Evolutionary conservation across 1,140 invertebrate species (phyloP), one percentile per base, ranked within the genome.

Genomic region (Panagrolaimus sp.): DNA sequence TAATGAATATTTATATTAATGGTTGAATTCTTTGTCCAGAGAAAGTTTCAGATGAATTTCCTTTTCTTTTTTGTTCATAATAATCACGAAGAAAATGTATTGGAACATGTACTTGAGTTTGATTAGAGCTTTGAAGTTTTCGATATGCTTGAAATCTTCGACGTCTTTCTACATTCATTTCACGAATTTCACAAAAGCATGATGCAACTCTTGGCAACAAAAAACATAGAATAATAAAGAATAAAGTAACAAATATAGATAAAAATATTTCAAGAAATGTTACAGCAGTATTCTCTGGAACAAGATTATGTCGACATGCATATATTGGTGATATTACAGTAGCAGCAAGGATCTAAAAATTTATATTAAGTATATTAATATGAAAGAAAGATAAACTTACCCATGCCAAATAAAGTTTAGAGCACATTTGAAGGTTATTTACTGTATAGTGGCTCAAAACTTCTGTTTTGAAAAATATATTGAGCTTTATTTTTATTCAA

Each of bases 51-150:
- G 31, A 38, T 38, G 31, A 38, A 38, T 38, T 38, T 38, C 31
- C 31, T 4, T 38, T 38, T 38, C 31, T 2, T 38, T 38, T 38
- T 38, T 38, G 31, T 2, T 7, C 2, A 27, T 57, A 57, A 27
- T 57, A 57, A 27, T 57, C 20, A 20, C 51, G 51, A n/a, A 57
- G 51, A 27, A 57, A 57, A 27, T 57, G 51, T 2, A 57, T 11
- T 20, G 51, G 51, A 20, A 57, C 51, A 25, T 57, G 51, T 1
- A 57, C 51, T 16, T 57, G 51, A 27, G 27, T 20, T 25, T 57
- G 13, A 20, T 57, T 57, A 11, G 11, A 25, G 9, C 27, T 16
- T 20, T 57, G 51, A 57, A 57, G 13, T 8, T 57, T 57, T 25
- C 51, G 51, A 11, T n/a, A 57, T 4, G 20, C 51, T 11, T 25